These are phyloP conservation scores for Ctenopoma kingsleyae DNA, from an alignment of 2,797 vertebrate genomes.

Conservation along the genomic window DNA sequence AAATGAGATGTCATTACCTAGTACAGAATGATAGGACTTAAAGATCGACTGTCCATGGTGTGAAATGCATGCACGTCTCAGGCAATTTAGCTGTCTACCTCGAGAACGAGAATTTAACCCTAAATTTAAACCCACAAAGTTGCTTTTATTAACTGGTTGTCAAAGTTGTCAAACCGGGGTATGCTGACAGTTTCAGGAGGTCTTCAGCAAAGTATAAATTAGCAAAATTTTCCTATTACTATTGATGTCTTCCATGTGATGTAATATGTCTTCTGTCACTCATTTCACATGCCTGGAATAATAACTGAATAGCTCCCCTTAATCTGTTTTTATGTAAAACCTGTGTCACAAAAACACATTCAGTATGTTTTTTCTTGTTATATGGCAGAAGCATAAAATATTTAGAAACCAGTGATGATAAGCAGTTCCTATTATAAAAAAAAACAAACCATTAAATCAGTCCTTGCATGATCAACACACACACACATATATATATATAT, in stretches of 20 bases:
- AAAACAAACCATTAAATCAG: too few species aligned
- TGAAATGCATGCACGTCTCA: neutral
- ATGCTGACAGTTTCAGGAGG: neutral
- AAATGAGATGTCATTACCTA: neutral
- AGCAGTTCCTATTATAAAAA: neutral
- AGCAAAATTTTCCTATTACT: neutral
- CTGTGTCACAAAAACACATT: too few species aligned
- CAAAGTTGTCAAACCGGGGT: conserved; percentile 25
- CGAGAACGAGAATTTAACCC: conserved; percentile 11
- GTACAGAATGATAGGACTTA: conserved; percentile 1
- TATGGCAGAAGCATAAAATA: neutral
- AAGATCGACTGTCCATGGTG: neutral
- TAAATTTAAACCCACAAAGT: neutral
- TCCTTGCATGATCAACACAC: too few species aligned
- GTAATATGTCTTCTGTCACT: neutral
- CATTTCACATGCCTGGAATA: neutral
- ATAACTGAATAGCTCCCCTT: neutral
- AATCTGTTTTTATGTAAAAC: neutral
- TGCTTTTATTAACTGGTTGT: conserved; percentile 18
- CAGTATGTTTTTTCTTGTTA: neutral
- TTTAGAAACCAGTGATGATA: neutral
- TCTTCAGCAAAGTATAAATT: conserved; percentile 3
- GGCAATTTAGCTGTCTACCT: neutral
- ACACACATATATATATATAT: too few species aligned
- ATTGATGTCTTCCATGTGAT: neutral